These are phyloP conservation scores for Anastrepha obliqua DNA, from an alignment of 1,140 invertebrate species.

Conservation along the genomic window DNA sequence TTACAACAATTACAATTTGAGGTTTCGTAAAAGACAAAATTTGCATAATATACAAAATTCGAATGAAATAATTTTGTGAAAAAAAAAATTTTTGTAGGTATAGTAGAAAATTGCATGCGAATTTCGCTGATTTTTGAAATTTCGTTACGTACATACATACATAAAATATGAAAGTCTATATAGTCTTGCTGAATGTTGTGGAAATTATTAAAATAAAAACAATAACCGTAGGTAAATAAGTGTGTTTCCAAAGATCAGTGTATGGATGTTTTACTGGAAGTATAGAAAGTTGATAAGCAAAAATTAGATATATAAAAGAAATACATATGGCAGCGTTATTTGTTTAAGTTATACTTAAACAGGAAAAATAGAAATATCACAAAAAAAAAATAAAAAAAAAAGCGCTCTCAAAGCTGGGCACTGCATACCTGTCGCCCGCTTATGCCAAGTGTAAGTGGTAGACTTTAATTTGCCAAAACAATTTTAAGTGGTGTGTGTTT, in stretches of 20 bases:
- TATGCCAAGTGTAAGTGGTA: neutral
- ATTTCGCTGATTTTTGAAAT: neutral
- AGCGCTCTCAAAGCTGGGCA: neutral
- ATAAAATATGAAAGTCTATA: neutral
- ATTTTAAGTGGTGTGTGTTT: neutral
- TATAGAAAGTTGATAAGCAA: neutral
- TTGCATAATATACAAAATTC: neutral
- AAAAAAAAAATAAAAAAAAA: neutral
- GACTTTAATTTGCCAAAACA: neutral
- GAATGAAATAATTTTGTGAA: neutral
- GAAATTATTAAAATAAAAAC: neutral
- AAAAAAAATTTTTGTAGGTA: neutral
- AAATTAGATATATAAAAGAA: neutral
- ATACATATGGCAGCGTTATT: conserved; percentile 40
- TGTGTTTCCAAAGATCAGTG: neutral
- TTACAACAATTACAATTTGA: neutral
- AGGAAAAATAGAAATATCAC: conserved; percentile 29
- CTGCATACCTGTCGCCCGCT: neutral
- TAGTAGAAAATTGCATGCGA: neutral
- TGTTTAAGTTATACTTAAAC: conserved; percentile 21
- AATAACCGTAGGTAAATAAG: neutral
- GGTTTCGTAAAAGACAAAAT: conserved; percentile 31
- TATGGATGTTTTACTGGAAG: neutral
- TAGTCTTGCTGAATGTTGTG: neutral
- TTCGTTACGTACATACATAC: neutral